Conservation (phyloP, 2,888 invertebrate genomes). For the Ennomos fuscantarius region DNA sequence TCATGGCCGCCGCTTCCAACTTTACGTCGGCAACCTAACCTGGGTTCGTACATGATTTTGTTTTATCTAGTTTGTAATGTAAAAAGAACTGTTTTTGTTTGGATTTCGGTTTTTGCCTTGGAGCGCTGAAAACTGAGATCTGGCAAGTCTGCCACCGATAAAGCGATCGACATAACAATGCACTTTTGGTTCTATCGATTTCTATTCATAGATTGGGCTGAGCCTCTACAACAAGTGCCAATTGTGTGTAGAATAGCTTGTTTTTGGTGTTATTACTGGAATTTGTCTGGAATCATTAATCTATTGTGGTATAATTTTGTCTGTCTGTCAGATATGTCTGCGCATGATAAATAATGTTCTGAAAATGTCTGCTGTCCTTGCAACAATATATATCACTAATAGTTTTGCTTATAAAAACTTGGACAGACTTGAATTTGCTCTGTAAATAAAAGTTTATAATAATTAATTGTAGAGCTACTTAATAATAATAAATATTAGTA, state of each 20-base stretch:
- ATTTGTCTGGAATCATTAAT: neutral
- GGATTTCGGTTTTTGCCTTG: slow-evolving; percentile 54
- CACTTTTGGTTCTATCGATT: slow-evolving; percentile 8
- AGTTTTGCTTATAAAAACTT: no score
- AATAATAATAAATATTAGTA: no score
- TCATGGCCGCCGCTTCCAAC: slow-evolving; percentile 93
- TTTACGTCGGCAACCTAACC: slow-evolving; percentile 99
- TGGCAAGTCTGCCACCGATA: slow-evolving; percentile 32
- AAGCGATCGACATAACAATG: slow-evolving; percentile 11
- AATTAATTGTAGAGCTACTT: no score
- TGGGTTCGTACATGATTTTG: slow-evolving; percentile 91
- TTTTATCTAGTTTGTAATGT: slow-evolving; percentile 70
- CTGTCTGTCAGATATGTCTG: no score
- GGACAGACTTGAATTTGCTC: no score
- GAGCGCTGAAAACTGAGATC: slow-evolving; percentile 46
- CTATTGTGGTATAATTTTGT: neutral
- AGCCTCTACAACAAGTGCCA: neutral
- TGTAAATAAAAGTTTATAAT: no score
- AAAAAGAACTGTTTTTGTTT: slow-evolving; percentile 63
- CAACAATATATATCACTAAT: no score
- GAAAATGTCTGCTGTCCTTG: neutral
- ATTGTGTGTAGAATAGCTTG: slow-evolving; percentile 1
- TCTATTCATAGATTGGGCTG: slow-evolving; percentile 10
- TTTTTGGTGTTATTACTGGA: slow-evolving; percentile 2
- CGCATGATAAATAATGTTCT: no score